These are phyloP conservation scores for Halictus ligatus DNA, from an alignment of 2,888 invertebrate genomes.

Conservation along the genomic window DNA sequence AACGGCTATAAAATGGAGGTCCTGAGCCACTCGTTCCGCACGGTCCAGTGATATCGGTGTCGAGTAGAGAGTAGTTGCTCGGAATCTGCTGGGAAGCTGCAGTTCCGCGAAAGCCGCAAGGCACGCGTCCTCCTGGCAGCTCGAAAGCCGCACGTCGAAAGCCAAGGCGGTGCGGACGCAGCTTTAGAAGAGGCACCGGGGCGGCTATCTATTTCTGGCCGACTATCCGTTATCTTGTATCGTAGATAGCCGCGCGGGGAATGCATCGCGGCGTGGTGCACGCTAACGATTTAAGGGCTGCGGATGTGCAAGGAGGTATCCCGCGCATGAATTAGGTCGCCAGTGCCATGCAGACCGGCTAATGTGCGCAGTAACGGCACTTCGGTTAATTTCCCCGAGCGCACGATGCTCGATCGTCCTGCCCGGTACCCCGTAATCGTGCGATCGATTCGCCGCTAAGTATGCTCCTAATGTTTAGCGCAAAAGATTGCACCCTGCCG, in stretches of 20 bases:
- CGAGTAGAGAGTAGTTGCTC: background rate
- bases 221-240: conserved; percentile 65
- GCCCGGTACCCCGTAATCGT: conserved; percentile 51
- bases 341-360: conserved; percentile 57
- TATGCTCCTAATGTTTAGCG: background rate
- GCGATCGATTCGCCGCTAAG: conserved; percentile 49
- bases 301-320: conserved; percentile 62
- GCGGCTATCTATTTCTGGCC: conserved; percentile 58
- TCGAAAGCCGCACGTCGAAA: background rate
- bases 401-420: conserved; percentile 46
- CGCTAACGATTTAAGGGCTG: conserved; percentile 66
- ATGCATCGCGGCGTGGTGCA: conserved; percentile 55
- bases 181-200: conserved; percentile 48
- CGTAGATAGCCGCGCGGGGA: conserved; percentile 62
- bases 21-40: background rate
- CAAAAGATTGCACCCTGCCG: background rate
- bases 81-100: background rate
- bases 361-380: conserved; percentile 62
- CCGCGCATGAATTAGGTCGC: conserved; percentile 66
- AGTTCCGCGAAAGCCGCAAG: background rate
- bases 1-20: background rate
- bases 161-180: background rate
- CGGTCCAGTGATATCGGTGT: background rate
- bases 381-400: conserved; percentile 68
- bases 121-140: background rate